Evolutionary conservation across 2,113 vertebrate genomes (phyloP).

Genomic region (Thermophis baileyi): DNA sequence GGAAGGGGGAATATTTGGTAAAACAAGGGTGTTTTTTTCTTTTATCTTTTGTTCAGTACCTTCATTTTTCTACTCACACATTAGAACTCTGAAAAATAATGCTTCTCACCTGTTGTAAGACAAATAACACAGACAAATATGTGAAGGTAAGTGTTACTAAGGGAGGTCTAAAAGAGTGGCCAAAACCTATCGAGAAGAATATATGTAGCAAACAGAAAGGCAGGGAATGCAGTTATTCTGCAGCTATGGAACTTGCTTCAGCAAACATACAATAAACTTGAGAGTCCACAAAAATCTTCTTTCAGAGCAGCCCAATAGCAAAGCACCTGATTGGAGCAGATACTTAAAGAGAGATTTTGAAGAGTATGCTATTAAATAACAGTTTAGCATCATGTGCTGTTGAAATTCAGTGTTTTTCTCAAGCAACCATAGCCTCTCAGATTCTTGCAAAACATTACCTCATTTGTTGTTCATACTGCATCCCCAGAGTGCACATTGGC

Average conservation of each 20-base stretch:
- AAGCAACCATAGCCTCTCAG: constrained; percentile 42
- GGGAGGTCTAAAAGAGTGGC: neutral
- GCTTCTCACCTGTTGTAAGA: neutral
- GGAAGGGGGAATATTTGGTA: neutral
- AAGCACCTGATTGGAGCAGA: neutral
- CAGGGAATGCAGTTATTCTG: neutral
- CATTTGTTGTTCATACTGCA: constrained; percentile 45
- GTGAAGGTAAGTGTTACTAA: neutral
- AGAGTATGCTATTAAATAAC: neutral
- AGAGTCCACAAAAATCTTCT: neutral
- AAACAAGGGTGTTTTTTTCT: neutral
- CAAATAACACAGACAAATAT: neutral
- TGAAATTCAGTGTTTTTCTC: constrained; percentile 17
- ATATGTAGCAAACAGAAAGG: neutral
- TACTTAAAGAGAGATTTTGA: neutral
- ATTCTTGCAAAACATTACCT: constrained; percentile 66
- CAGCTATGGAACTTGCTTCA: neutral
- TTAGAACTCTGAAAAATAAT: neutral
- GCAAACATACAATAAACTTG: neutral
- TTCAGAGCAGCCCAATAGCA: neutral
- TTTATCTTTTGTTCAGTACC: neutral
- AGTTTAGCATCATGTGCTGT: constrained; percentile 19
- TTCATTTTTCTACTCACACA: neutral
- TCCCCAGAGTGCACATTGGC: constrained; percentile 37
- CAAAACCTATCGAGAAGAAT: neutral